These are phyloP conservation scores for Zaprionus ghesquierei DNA, from an alignment of 1,140 invertebrate genomes.

Conservation along the genomic window DNA sequence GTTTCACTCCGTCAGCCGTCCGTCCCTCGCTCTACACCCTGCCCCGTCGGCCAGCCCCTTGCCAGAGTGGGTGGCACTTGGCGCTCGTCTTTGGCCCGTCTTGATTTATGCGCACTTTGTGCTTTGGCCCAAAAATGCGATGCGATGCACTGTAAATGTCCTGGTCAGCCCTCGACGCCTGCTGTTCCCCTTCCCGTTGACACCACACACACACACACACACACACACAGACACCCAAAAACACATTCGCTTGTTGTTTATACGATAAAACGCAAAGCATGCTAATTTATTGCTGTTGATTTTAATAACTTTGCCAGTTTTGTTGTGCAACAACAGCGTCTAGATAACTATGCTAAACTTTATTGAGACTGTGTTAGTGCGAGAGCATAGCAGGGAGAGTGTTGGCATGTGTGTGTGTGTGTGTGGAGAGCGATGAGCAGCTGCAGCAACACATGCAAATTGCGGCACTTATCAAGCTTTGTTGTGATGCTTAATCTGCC, in stretches of 20 bases:
- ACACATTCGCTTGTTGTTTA: constrained; percentile 26
- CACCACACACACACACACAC: background rate
- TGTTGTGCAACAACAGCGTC: constrained; percentile 33
- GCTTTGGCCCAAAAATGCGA: constrained; percentile 46
- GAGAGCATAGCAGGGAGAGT: background rate
- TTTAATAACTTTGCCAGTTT: constrained; percentile 68
- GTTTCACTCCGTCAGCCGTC: constrained; percentile 1
- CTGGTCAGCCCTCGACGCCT: constrained; percentile 8
- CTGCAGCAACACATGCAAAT: background rate
- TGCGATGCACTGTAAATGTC: constrained; percentile 32
- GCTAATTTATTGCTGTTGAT: constrained; percentile 79
- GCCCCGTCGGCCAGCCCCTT: background rate
- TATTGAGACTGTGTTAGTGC: constrained; percentile 19
- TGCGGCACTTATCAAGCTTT: background rate
- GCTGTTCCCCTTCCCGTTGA: background rate
- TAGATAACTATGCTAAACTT: constrained; percentile 59
- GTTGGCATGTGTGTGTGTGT: background rate
- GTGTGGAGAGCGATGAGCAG: background rate
- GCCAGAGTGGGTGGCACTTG: constrained; percentile 5
- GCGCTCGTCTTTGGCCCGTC: constrained; percentile 62
- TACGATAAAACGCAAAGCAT: constrained; percentile 68
- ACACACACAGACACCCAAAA: constrained; percentile 12
- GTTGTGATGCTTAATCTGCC: background rate
- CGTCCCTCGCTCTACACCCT: background rate
- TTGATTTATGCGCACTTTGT: constrained; percentile 72